Evolutionary conservation across 2,113 vertebrate genomes (phyloP).

Genomic region (human (Homo sapiens)): GRCh38 chr7:49830001-49830500

Average conservation of each 20-base stretch:
- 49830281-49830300: background rate
- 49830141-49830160: background rate
- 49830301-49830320: background rate
- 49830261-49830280: background rate
- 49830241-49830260: background rate
- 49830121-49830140: rapidly evolving
- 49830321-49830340: rapidly evolving
- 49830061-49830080: background rate
- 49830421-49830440: background rate
- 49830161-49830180: background rate
- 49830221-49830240: background rate
- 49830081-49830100: background rate
- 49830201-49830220: background rate
- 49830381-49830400: rapidly evolving
- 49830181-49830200: background rate
- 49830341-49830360: too few species aligned
- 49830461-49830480: background rate
- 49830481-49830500: background rate
- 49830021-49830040: background rate
- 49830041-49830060: background rate
- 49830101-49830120: rapidly evolving
- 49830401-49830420: background rate
- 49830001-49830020: background rate
- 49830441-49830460: background rate
- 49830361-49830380: too few species aligned